Evolutionary conservation across 2,797 vertebrate genomes (phyloP).

Genomic region (Dipus sagitta): DNA sequence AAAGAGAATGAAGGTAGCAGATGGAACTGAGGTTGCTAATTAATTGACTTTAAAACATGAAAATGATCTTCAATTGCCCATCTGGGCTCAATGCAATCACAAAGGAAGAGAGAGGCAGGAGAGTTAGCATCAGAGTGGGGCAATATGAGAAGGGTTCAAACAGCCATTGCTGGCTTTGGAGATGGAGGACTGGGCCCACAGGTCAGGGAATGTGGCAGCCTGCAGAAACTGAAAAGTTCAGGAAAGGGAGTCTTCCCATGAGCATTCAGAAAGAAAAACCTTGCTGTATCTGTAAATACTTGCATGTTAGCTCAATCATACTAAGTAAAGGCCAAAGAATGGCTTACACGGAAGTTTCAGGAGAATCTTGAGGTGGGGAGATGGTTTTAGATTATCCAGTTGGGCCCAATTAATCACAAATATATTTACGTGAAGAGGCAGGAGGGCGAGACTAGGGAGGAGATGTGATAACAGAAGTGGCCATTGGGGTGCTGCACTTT

Average conservation of each 20-base stretch:
- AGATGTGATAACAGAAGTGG: background rate
- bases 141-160: background rate
- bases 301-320: background rate
- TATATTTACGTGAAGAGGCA: background rate
- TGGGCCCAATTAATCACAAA: background rate
- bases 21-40: constrained; percentile 35
- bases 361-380: background rate
- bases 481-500: background rate
- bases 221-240: background rate
- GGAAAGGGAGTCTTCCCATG: background rate
- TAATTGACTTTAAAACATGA: constrained; percentile 11
- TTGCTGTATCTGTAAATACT: background rate
- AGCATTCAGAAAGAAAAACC: constrained; percentile 6
- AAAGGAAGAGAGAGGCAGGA: background rate
- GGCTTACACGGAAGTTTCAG: too few species aligned
- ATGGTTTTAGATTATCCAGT: background rate
- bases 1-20: background rate
- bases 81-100: background rate
- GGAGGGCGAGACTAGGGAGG: background rate
- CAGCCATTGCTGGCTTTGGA: constrained; percentile 4
- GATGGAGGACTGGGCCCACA: background rate
- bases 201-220: background rate
- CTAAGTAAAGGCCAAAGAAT: background rate
- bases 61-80: background rate
- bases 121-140: background rate